Evolutionary conservation across 2,113 vertebrate genomes (phyloP).

Genomic region (Rhea americana): DNA sequence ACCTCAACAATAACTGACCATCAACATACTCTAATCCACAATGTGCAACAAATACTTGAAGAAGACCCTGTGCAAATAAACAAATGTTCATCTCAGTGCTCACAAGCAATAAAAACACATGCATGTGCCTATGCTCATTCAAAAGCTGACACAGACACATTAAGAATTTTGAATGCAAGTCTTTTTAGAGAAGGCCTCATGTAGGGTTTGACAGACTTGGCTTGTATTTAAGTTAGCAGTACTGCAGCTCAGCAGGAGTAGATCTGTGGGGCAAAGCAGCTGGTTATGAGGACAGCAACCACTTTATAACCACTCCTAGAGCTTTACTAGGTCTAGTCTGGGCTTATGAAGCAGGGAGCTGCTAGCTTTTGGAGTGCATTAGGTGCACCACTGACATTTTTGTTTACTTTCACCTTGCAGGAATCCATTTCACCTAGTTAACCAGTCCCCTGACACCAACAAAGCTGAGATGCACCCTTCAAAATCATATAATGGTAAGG

Average conservation of each 20-base stretch:
- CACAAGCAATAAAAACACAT: background rate
- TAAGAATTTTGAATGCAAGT: background rate
- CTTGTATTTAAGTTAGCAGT: rapidly evolving
- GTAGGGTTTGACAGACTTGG: background rate
- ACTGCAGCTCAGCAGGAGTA: background rate
- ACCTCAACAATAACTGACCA: background rate
- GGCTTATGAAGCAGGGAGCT: too few relatives aligned
- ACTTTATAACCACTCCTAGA: background rate
- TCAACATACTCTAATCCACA: background rate
- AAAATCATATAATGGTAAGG: background rate
- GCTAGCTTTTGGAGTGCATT: background rate
- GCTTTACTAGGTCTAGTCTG: background rate
- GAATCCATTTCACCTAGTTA: background rate
- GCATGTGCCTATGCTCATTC: background rate
- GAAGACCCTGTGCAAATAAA: background rate
- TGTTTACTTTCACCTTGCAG: background rate
- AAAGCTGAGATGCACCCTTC: background rate
- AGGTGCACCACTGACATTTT: background rate
- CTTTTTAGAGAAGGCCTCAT: background rate
- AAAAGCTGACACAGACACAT: background rate
- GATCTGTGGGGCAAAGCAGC: background rate
- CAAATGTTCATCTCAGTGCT: background rate
- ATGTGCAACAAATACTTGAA: background rate
- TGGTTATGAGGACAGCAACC: background rate
- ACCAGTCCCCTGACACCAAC: background rate